Conservation (phyloP, 2,113 vertebrate genomes). For the Cariama cristata region DNA sequence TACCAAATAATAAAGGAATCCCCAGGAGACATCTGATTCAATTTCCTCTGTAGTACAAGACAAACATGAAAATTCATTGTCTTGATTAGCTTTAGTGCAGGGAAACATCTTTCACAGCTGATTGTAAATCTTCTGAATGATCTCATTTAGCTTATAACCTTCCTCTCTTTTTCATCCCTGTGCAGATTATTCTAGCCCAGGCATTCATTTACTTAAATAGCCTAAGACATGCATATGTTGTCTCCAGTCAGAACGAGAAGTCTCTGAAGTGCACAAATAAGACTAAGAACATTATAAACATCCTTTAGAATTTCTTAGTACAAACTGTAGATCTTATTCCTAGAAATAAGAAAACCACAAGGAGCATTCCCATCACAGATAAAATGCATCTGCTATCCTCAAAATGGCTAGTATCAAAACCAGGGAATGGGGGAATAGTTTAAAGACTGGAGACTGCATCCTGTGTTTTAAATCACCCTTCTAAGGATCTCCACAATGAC, state of each 20-base stretch:
- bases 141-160: constrained; percentile 66
- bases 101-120: constrained; percentile 41
- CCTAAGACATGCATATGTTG: background rate
- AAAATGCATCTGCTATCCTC: background rate
- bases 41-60: constrained; percentile 40
- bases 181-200: background rate
- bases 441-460: background rate
- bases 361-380: background rate
- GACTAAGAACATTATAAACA: background rate
- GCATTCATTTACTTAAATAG: constrained; percentile 40
- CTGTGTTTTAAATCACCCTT: background rate
- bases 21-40: constrained; percentile 43
- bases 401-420: background rate
- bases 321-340: background rate
- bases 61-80: constrained; percentile 68
- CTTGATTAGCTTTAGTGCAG: constrained; percentile 56
- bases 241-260: background rate
- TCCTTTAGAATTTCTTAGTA: background rate
- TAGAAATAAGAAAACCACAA: background rate
- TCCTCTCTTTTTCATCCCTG: constrained; percentile 17
- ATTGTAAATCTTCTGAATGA: constrained; percentile 59
- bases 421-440: background rate
- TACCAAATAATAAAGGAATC: constrained; percentile 55
- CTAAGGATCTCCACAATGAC: background rate
- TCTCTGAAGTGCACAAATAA: constrained; percentile 1